Evolutionary conservation across 2,888 invertebrate genomes (phyloP).

Genomic region (Elysia crispata): DNA sequence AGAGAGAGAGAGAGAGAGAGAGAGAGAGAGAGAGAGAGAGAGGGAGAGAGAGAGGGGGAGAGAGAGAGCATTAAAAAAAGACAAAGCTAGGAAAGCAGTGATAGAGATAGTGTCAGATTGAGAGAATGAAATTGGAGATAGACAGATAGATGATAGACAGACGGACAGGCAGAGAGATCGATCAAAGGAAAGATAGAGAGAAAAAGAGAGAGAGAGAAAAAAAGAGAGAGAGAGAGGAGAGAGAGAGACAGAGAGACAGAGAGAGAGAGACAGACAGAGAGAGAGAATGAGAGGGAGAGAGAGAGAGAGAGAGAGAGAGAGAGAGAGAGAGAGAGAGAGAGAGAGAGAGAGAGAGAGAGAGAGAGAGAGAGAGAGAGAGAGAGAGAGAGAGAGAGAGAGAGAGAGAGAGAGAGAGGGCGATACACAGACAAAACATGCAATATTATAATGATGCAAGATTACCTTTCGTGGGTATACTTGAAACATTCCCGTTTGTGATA

Average conservation of each 20-base stretch:
- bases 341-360: not conserved
- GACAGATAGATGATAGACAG: too few species aligned
- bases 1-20: not conserved
- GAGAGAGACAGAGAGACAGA: not conserved
- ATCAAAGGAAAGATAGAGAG: not conserved
- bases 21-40: conserved; percentile 24
- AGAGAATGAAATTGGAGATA: not conserved
- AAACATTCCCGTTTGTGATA: conserved; percentile 23
- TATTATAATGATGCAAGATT: not conserved
- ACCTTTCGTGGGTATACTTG: not conserved
- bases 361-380: not conserved
- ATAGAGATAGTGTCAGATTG: not conserved
- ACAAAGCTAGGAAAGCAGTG: conserved; percentile 3
- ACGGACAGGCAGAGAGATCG: too few species aligned
- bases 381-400: conserved; percentile 7
- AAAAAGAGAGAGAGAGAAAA: conserved; percentile 9
- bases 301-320: not conserved
- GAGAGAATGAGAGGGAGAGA: not conserved
- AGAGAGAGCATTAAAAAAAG: not conserved
- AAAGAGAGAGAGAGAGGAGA: not conserved
- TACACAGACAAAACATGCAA: too few species aligned
- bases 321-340: not conserved
- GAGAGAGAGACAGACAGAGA: too few species aligned
- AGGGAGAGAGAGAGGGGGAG: conserved; percentile 1
- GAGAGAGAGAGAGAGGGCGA: not conserved